phyloP scores from a whole-genome alignment of 2,888 invertebrate species.

The Abrostola triplasia region DNA sequence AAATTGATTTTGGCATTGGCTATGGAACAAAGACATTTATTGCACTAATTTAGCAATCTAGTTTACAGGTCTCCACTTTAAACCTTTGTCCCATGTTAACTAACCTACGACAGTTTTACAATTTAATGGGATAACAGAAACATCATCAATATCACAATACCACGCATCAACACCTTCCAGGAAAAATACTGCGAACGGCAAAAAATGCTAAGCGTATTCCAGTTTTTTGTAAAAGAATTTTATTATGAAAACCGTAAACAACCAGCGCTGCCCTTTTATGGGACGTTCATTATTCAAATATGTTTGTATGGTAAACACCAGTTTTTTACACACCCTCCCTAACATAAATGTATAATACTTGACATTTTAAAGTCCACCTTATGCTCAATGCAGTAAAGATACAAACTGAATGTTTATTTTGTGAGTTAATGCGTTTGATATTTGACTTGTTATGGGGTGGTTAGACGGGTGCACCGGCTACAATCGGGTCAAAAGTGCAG shows the following conservation, averaged over 20 bases:
- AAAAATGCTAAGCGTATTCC: too few species aligned
- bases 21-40: too few species aligned
- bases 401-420: neutral
- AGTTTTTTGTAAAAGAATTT: neutral
- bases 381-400: accelerated
- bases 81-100: neutral
- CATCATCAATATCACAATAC: too few species aligned
- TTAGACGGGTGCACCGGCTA: conserved; percentile 18
- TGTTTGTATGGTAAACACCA: conserved; percentile 5
- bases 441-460: neutral
- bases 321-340: neutral
- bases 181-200: too few species aligned
- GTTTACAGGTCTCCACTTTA: too few species aligned
- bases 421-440: neutral
- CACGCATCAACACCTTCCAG: too few species aligned
- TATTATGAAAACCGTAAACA: neutral
- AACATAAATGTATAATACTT: neutral
- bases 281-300: conserved; percentile 6
- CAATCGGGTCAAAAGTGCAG: conserved; percentile 24
- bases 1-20: neutral
- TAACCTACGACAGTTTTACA: too few species aligned
- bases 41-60: too few species aligned
- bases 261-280: neutral
- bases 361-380: neutral
- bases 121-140: too few species aligned